Evolutionary conservation across 2,888 invertebrate species (phyloP).

Genomic region (Asteroscopus sphinx): DNA sequence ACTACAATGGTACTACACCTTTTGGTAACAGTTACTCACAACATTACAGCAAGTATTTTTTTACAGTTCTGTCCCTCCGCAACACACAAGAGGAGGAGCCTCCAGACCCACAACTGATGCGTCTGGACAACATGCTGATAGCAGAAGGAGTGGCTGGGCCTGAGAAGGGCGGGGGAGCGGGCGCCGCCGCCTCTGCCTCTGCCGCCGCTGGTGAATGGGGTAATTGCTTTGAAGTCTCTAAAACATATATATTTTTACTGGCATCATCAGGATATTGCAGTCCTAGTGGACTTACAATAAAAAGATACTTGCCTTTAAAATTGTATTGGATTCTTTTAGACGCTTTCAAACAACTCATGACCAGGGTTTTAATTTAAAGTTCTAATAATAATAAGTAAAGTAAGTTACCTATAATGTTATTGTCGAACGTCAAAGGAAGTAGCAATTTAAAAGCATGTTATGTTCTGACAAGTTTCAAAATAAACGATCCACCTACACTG

Average conservation of each 20-base stretch:
- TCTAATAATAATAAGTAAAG: too few species aligned
- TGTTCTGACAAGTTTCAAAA: conserved; percentile 2
- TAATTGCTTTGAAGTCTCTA: conserved; percentile 60
- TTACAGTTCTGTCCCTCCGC: conserved; percentile 96
- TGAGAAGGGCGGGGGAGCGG: conserved; percentile 97
- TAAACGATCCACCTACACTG: conserved; percentile 12
- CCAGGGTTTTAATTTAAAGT: conserved; percentile 7
- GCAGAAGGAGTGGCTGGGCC: conserved; percentile 99
- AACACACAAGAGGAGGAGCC: conserved; percentile 99
- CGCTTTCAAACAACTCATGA: conserved; percentile 31
- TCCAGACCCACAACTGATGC: conserved; percentile 99
- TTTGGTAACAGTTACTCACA: neutral
- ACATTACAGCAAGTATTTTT: too few species aligned
- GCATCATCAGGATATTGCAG: conserved; percentile 11
- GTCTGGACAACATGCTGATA: conserved; percentile 99
- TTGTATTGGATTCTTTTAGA: conserved; percentile 42
- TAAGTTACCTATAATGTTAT: neutral
- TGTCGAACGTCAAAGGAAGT: neutral
- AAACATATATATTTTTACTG: conserved; percentile 37
- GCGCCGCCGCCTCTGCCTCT: conserved; percentile 96
- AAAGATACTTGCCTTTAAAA: conserved; percentile 41
- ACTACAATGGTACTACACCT: too few species aligned
- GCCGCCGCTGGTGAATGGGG: conserved; percentile 94
- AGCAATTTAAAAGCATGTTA: too few species aligned
- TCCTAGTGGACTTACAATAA: conserved; percentile 7